Evolutionary conservation across 2,113 vertebrate genomes (phyloP), one percentile per base, ranked within the genome.

Genomic region (Speoplatyrhinus poulsoni): DNA sequence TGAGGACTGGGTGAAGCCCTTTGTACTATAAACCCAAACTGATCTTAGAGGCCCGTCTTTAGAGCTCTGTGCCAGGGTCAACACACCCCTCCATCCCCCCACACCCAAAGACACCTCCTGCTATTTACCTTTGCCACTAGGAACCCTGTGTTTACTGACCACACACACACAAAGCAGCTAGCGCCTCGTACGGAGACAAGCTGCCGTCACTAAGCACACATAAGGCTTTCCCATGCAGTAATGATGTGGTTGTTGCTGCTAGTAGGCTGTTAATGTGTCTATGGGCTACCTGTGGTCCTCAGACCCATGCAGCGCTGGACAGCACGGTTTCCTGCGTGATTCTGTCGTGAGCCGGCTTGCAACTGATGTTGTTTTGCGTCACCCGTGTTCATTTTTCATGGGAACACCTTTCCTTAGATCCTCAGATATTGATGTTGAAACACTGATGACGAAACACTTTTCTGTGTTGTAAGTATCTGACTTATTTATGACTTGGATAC

Each of bases 91-190:
- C 36, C 4, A 7, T 3, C 36, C 36, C 36, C 36, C 46, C 57
- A n/a, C 33, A 7, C 46, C n/a, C 3, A 9, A 12, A 62, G 41
- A 32, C 58, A 61, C 50, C 55, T 57, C 76, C 11, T 6, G 65
- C 47, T 67, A 50, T 57, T 41, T 76, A 72, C 33, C 61, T 63
- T 53, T 13, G 33, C 61, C 54, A 69, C 17, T 69, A 76, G 78
- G 83, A 89, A 87, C 79, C 74, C 72, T 80, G 57, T 90, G 87
- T 90, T 90, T 89, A 81, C 87, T 63, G 75, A 84, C 67, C 82
- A 80, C 80, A 73, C 79, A 32, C 46, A 86, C 72, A 75, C 79
- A 71, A 5, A 33, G 67, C 78, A 80, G 68, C 60, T 68, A 75
- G 72, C 32, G 79, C 79, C 77, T 79, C 72, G 78, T 73, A 83